These are phyloP conservation scores for Dicyrtoma fusca DNA, from an alignment of 2,888 invertebrate species.

Conservation along the genomic window DNA sequence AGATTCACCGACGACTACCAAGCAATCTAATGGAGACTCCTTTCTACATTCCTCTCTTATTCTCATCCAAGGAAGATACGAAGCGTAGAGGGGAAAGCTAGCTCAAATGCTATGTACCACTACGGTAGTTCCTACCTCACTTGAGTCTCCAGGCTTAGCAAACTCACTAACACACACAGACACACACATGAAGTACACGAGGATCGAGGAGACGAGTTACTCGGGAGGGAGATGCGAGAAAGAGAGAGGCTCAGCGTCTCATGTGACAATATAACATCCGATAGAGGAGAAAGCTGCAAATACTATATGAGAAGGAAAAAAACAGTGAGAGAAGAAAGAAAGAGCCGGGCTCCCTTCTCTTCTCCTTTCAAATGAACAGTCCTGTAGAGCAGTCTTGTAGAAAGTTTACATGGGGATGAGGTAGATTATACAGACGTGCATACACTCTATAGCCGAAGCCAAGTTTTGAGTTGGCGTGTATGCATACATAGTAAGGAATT, in stretches of 20 bases:
- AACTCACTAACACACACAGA: neutral
- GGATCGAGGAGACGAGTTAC: slow-evolving; percentile 5
- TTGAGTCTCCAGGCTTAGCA: neutral
- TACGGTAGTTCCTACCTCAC: neutral
- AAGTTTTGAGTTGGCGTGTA: neutral
- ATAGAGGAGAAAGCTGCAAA: neutral
- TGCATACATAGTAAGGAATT: neutral
- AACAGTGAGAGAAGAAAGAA: neutral
- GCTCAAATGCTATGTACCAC: neutral
- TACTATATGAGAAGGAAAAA: neutral
- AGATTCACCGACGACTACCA: slow-evolving; percentile 18
- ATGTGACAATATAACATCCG: slow-evolving; percentile 12
- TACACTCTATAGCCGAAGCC: too few species aligned
- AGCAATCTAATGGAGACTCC: slow-evolving; percentile 11
- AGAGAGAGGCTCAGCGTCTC: neutral
- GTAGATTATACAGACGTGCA: too few species aligned
- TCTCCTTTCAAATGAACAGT: slow-evolving; percentile 6
- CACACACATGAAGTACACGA: neutral
- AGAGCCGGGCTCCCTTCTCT: neutral
- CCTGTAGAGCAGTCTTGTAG: too few species aligned
- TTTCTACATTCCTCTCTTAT: neutral
- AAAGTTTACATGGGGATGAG: too few species aligned
- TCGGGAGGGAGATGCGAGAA: neutral
- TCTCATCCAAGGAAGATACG: slow-evolving; percentile 9
- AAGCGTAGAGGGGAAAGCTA: slow-evolving; percentile 11